phyloP scores from a whole-genome alignment of 2,797 vertebrate species.

The Microtus agrestis region DNA sequence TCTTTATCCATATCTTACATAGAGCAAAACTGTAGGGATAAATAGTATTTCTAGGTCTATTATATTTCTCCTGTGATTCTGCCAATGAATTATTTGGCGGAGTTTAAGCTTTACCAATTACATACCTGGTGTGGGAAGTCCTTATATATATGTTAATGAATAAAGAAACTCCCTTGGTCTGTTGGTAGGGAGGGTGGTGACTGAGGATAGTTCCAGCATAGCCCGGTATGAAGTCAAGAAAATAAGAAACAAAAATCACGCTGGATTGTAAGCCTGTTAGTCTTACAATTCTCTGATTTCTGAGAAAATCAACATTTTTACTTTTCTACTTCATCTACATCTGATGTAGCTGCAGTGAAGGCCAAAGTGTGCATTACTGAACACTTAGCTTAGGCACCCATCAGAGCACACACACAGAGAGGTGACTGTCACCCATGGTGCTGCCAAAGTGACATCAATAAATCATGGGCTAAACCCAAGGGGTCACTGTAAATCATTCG shows the following conservation, averaged over 20 bases:
- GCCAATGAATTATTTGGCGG: conserved; percentile 2
- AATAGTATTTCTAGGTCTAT: background rate
- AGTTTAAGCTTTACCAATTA: conserved; percentile 46
- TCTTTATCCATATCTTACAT: conserved; percentile 5
- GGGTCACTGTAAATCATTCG: conserved; percentile 82
- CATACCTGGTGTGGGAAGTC: background rate
- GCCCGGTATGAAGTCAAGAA: conserved; percentile 13
- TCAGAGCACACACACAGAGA: conserved; percentile 44
- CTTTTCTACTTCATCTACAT: conserved; percentile 29
- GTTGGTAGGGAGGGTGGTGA: background rate
- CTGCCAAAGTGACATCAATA: conserved; percentile 81
- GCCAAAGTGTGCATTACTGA: conserved; percentile 28
- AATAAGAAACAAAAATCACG: conserved; percentile 40
- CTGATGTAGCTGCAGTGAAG: background rate
- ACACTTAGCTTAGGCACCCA: conserved; percentile 58
- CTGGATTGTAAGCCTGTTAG: conserved; percentile 22
- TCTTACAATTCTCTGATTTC: conserved; percentile 33
- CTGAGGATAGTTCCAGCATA: background rate
- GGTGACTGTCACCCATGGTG: conserved; percentile 71
- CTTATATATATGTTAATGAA: too few relatives aligned
- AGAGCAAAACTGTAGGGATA: background rate
- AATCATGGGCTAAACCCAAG: conserved; percentile 80
- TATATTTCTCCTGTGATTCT: conserved; percentile 37
- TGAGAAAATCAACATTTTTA: conserved; percentile 56
- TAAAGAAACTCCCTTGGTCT: too few relatives aligned